Base-by-base conservation (phyloP, 2,113 vertebrate species). In the Alosa alosa region DNA sequence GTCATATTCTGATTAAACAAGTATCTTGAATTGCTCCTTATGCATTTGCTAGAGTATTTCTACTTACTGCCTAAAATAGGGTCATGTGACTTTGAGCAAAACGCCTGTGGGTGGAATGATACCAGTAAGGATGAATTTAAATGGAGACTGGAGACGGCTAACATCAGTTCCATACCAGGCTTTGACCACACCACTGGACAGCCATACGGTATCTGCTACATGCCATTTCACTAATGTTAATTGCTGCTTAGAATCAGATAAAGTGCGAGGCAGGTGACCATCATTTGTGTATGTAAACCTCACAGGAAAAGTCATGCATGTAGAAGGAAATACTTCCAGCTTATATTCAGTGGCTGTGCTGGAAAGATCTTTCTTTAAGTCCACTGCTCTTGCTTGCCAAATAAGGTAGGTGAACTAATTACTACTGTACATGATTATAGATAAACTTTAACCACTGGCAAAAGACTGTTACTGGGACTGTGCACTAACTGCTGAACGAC, bases 301-400 rank as follows among this genome's bases (percentile, higher is more conserved):
- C 82, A 85, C 88, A 95, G 95, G 95, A 22, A 84, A 92, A n/a
- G 89, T 96, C 83, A 94, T 95, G 93, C 84, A 93, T 84, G n/a
- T 91, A 83, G 52, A 92, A 25, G 89, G 85, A 75, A n/a, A 86
- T 0, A 83, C 57, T 18, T 15, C 0, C 0, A 2, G 0, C 31
- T 0, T 36, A 0, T 17, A 20, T 0, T 20, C 57, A 6, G 0
- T 3, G 22, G 93, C 89, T 1, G 1, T 31, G 78, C 86, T 96
- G 89, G 91, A 94, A 81, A 90, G 88, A 60, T 82, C 85, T 50
- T 88, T 94, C 10, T 82, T 82, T 3, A 88, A 85, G 1, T 0
- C 10, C 15, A 83, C 90, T 52, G 91, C 89, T 84, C 82, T 95
- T 52, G 94, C 90, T 82, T 96, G 95, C 83, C 94, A 93, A 60